Conservation (phyloP, 2,888 invertebrate genomes). For the Melanophora roralis region DNA sequence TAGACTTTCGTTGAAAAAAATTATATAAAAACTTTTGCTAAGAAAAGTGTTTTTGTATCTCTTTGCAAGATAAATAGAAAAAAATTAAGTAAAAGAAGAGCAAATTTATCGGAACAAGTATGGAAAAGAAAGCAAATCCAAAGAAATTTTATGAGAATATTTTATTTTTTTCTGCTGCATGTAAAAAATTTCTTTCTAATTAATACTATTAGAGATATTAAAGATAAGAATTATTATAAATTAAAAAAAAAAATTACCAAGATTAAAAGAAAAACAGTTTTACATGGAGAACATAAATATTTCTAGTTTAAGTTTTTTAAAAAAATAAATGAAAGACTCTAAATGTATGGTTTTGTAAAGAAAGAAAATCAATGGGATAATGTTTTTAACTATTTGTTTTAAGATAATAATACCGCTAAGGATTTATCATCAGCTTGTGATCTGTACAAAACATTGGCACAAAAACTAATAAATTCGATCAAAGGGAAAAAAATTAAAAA, state of each 20-base stretch:
- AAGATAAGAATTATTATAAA: slow-evolving; percentile 3
- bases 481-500: too few relatives aligned
- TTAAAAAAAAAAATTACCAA: background rate
- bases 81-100: slow-evolving; percentile 14
- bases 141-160: slow-evolving; percentile 27
- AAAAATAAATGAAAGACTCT: too few relatives aligned
- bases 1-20: background rate
- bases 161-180: background rate
- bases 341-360: too few relatives aligned
- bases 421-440: too few relatives aligned
- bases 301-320: too few relatives aligned
- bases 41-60: slow-evolving; percentile 24
- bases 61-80: background rate
- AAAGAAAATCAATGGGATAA: too few relatives aligned
- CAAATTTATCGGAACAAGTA: slow-evolving; percentile 16
- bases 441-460: too few relatives aligned
- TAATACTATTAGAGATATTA: slow-evolving; percentile 34
- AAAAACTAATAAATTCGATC: too few relatives aligned
- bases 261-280: background rate
- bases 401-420: too few relatives aligned
- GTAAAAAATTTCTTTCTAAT: slow-evolving; percentile 31
- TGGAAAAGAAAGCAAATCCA: background rate
- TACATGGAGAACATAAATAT: too few relatives aligned
- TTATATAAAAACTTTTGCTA: slow-evolving; percentile 29
- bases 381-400: too few relatives aligned